These are phyloP conservation scores for Synergus japonicus DNA, from an alignment of 2,888 invertebrate genomes.

Conservation along the genomic window DNA sequence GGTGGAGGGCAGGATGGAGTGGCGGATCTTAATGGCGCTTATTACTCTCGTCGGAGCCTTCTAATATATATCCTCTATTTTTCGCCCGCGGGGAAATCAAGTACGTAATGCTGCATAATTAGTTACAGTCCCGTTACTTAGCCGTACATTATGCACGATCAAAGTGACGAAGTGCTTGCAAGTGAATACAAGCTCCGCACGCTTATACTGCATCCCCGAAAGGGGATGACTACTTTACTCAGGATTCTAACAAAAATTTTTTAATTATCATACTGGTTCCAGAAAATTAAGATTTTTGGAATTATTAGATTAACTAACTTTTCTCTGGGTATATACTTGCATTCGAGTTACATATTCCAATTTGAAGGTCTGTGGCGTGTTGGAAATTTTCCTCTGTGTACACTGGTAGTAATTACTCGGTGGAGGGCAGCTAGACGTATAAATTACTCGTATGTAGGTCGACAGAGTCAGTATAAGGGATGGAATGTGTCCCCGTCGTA, in stretches of 20 bases:
- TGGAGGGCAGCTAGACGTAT: not conserved
- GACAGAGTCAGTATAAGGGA: not conserved
- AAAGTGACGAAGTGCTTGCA: conserved; percentile 72
- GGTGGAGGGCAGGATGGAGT: conserved; percentile 58
- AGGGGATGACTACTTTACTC: not conserved
- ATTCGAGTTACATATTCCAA: not conserved
- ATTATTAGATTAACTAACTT: too few relatives aligned
- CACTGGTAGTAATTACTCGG: not conserved
- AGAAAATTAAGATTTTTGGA: not conserved
- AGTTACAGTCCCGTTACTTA: conserved; percentile 74
- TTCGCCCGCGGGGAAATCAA: conserved; percentile 77
- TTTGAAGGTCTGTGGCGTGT: not conserved
- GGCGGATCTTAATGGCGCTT: conserved; percentile 75
- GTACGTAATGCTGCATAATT: conserved; percentile 75
- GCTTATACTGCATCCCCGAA: not conserved
- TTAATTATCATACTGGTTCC: not conserved
- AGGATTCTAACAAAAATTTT: not conserved
- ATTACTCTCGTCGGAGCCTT: conserved; percentile 73
- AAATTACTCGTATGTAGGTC: not conserved
- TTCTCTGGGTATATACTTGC: too few relatives aligned
- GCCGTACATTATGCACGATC: conserved; percentile 75
- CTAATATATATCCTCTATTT: conserved; percentile 75
- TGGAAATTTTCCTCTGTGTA: not conserved
- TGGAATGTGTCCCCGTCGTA: not conserved
- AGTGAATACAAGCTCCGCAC: conserved; percentile 59